A percentile compares a stretch with the other conserved stretches of the same genome.
phyloP scores from a whole-genome alignment of 2,113 vertebrate genomes.

The Balaeniceps rex region DNA sequence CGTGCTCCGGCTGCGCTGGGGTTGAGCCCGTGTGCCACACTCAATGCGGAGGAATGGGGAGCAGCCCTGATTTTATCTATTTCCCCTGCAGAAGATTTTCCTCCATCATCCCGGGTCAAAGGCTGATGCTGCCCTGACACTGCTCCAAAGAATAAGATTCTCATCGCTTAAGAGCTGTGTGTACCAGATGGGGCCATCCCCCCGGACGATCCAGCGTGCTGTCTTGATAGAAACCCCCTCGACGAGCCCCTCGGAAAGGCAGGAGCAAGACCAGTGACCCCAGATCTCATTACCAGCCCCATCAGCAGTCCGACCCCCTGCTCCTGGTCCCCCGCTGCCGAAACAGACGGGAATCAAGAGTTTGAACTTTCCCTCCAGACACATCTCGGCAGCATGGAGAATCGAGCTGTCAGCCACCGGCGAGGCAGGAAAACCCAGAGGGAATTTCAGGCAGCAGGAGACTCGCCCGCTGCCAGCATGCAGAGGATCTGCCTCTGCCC shows the following conservation, averaged over 20 bases:
- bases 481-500: not conserved
- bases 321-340: rapidly evolving
- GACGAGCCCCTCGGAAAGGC: not conserved
- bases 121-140: not conserved
- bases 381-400: rapidly evolving
- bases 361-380: not conserved
- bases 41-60: not conserved
- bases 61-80: not conserved
- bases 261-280: not conserved
- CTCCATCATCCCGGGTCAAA: not conserved
- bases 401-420: not conserved
- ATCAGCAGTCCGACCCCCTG: not conserved
- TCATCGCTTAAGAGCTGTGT: rapidly evolving
- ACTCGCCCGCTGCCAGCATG: not conserved
- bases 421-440: not conserved
- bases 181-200: not conserved
- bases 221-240: not conserved
- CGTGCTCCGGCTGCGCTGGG: not conserved
- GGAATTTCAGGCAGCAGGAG: not conserved
- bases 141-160: not conserved
- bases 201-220: rapidly evolving
- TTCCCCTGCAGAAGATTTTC: not conserved
- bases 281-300: rapidly evolving
- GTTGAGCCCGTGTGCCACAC: not conserved
- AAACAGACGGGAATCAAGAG: not conserved